A percentile compares a stretch with the other conserved stretches of the same genome.
These are phyloP conservation scores for Aldabrachelys gigantea DNA, from an alignment of 2,113 vertebrate genomes.

Conservation along the genomic window DNA sequence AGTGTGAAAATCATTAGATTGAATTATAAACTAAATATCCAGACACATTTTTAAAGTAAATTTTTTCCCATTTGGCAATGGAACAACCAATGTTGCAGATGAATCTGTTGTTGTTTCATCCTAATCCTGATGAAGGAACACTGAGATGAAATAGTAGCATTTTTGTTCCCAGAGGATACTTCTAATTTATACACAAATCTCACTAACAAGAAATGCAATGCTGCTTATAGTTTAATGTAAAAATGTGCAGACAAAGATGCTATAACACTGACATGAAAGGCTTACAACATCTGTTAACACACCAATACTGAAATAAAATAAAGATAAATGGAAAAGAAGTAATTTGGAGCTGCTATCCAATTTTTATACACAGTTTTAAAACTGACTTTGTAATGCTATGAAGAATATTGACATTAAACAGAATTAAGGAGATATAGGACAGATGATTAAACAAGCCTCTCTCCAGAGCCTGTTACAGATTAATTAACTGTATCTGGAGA, in stretches of 20 bases:
- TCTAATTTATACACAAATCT: constrained; percentile 13
- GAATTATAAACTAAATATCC: constrained; percentile 38
- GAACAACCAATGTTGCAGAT: background rate
- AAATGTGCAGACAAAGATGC: too few species aligned
- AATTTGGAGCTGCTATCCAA: background rate
- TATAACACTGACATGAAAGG: background rate
- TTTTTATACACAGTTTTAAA: background rate
- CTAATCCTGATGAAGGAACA: background rate
- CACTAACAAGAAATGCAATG: constrained; percentile 18
- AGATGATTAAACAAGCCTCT: background rate
- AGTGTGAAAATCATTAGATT: constrained; percentile 37
- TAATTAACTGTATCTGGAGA: background rate
- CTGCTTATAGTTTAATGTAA: constrained; percentile 1
- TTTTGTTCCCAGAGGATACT: background rate
- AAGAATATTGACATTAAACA: background rate
- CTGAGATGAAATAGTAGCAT: background rate
- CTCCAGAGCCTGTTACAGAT: background rate
- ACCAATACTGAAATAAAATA: background rate
- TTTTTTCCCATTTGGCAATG: constrained; percentile 32
- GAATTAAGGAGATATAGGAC: background rate
- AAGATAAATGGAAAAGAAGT: background rate
- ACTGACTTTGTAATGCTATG: background rate
- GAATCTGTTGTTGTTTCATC: background rate
- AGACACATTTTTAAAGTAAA: background rate
- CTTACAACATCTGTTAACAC: background rate